Evolutionary conservation across 2,113 vertebrate genomes (phyloP).

Genomic region (Bungarus multicinctus): DNA sequence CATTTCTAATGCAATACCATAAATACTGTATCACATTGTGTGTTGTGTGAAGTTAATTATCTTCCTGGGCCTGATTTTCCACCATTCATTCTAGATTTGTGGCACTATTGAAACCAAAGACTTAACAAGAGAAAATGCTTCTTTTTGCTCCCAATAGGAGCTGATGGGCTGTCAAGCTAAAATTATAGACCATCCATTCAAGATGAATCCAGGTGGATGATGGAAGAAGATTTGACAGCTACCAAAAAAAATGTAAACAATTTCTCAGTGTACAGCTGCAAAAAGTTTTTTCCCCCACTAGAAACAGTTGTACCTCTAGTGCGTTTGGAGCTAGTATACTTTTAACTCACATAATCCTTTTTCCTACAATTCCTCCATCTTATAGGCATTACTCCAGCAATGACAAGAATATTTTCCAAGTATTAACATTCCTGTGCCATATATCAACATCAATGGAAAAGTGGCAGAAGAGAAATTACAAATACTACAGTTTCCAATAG

Average conservation of each 20-base stretch:
- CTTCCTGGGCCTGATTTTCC: background rate
- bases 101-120: accelerated
- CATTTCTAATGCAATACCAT: background rate
- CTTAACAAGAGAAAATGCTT: background rate
- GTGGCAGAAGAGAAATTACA: slow-evolving; percentile 32
- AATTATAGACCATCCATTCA: slow-evolving; percentile 14
- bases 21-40: background rate
- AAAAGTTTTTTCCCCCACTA: slow-evolving; percentile 51
- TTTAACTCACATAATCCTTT: slow-evolving; percentile 71
- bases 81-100: background rate
- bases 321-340: slow-evolving; percentile 56
- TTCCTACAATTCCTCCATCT: slow-evolving; percentile 68
- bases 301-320: slow-evolving; percentile 64
- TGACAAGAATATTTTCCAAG: slow-evolving; percentile 66
- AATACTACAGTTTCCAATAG: slow-evolving; percentile 39
- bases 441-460: slow-evolving; percentile 53
- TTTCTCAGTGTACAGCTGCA: slow-evolving; percentile 63
- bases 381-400: slow-evolving; percentile 54
- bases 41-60: background rate
- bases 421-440: slow-evolving; percentile 63
- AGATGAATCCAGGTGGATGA: slow-evolving; percentile 48
- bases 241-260: slow-evolving; percentile 46
- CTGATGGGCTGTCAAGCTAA: slow-evolving; percentile 6
- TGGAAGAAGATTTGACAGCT: slow-evolving; percentile 12
- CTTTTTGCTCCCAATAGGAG: background rate